A percentile compares a stretch with the other conserved stretches of the same genome.
Evolutionary conservation across 2,797 vertebrate genomes (phyloP).

Genomic region (Morelia viridis): DNA sequence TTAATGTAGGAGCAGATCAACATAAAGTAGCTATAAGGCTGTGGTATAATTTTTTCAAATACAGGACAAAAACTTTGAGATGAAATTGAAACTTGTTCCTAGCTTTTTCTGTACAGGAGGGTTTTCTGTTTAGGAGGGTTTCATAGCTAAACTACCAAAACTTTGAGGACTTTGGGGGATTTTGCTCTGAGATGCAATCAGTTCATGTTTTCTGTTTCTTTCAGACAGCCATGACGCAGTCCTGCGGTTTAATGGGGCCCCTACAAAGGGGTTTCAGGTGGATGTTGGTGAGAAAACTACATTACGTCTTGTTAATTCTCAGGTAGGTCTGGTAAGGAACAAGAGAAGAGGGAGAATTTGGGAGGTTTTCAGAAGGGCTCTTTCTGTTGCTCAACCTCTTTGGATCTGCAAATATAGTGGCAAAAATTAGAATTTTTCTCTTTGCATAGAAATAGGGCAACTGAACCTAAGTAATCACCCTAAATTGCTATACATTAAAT

Average conservation of each 20-base stretch:
- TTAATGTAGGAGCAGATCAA: background rate
- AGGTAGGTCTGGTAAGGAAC: constrained; percentile 68
- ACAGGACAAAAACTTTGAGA: background rate
- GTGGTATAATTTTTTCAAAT: background rate
- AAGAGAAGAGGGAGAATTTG: background rate
- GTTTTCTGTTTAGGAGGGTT: background rate
- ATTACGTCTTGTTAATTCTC: constrained; percentile 81
- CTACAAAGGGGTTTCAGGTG: constrained; percentile 70
- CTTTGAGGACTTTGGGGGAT: background rate
- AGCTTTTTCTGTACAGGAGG: background rate
- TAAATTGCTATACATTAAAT: background rate
- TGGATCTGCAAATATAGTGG: background rate
- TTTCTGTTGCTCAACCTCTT: background rate
- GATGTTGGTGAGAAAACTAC: constrained; percentile 81
- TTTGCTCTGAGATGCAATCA: background rate
- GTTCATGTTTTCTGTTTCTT: constrained; percentile 44
- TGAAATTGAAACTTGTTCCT: background rate
- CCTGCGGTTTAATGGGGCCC: constrained; percentile 79
- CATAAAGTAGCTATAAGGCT: background rate
- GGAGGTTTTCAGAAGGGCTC: background rate
- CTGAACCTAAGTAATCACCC: background rate
- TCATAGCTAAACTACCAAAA: background rate
- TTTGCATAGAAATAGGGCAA: background rate
- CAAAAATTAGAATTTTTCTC: background rate
- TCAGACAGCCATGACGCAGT: constrained; percentile 79